Evolutionary conservation across 2,113 vertebrate genomes (phyloP).

Genomic region (Taxidea taxus): DNA sequence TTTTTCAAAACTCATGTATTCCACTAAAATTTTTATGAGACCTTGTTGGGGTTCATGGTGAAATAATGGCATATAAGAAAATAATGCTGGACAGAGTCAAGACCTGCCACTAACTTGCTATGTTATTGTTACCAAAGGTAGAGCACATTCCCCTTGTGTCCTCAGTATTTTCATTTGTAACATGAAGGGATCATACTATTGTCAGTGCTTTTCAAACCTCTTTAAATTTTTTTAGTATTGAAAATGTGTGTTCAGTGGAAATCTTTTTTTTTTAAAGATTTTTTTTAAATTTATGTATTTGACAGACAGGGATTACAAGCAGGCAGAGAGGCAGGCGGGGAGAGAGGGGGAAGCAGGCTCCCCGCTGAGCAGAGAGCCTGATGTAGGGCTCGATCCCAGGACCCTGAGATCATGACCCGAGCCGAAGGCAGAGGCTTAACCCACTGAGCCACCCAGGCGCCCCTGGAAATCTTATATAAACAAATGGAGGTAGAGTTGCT

Average conservation of each 20-base stretch:
- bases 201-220: background rate
- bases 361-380: too few relatives aligned
- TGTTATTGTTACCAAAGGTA: background rate
- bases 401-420: too few relatives aligned
- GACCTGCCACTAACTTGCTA: background rate
- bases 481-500: background rate
- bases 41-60: background rate
- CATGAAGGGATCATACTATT: background rate
- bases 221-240: background rate
- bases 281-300: too few relatives aligned
- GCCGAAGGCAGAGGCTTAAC: too few relatives aligned
- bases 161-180: constrained; percentile 13
- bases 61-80: background rate
- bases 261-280: too few relatives aligned
- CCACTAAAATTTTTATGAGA: background rate
- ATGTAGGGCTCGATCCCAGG: too few relatives aligned
- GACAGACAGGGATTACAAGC: too few relatives aligned
- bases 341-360: too few relatives aligned
- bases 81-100: constrained; percentile 18
- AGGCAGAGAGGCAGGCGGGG: too few relatives aligned
- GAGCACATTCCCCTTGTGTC: background rate
- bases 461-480: background rate
- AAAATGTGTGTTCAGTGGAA: background rate
- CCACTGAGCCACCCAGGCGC: too few relatives aligned
- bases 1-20: background rate